Conservation (phyloP, 2,888 invertebrate genomes). For the Amphipoea lucens region DNA sequence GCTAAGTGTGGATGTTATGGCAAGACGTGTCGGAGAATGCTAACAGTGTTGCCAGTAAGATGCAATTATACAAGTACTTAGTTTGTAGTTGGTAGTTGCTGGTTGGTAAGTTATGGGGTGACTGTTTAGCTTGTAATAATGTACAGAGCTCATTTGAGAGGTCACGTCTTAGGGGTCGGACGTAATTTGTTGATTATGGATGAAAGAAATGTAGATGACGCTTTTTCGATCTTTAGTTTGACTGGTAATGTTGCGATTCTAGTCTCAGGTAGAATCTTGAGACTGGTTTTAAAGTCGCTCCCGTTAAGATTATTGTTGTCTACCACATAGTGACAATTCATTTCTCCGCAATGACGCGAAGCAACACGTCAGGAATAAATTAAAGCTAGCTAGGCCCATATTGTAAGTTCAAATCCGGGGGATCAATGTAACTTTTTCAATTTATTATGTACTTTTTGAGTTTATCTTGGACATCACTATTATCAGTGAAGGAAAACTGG, state of each 20-base stretch:
- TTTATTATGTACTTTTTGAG: not conserved
- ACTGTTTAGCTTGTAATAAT: constrained; percentile 1
- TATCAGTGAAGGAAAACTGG: no score
- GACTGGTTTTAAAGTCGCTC: not conserved
- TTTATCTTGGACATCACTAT: no score
- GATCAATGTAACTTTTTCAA: not conserved
- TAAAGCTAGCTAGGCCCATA: not conserved
- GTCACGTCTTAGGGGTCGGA: not conserved
- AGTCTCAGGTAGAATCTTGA: not conserved
- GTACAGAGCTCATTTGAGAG: not conserved
- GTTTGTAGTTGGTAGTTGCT: constrained; percentile 32
- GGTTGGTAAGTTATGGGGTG: constrained; percentile 15
- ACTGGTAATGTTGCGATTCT: not conserved
- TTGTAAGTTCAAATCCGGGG: not conserved
- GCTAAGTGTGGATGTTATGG: constrained; percentile 56
- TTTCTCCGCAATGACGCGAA: not conserved
- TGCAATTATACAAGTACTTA: constrained; percentile 47
- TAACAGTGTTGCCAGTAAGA: constrained; percentile 42
- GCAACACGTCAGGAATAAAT: not conserved
- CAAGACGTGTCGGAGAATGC: constrained; percentile 47
- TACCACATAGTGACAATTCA: not conserved
- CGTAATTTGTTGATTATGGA: not conserved
- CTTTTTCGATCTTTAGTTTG: not conserved
- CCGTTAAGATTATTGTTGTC: not conserved
- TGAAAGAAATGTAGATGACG: not conserved